Evolutionary conservation across 2,113 vertebrate species (phyloP), one percentile per base, ranked within the genome.

Genomic region (Eubucco bourcierii): DNA sequence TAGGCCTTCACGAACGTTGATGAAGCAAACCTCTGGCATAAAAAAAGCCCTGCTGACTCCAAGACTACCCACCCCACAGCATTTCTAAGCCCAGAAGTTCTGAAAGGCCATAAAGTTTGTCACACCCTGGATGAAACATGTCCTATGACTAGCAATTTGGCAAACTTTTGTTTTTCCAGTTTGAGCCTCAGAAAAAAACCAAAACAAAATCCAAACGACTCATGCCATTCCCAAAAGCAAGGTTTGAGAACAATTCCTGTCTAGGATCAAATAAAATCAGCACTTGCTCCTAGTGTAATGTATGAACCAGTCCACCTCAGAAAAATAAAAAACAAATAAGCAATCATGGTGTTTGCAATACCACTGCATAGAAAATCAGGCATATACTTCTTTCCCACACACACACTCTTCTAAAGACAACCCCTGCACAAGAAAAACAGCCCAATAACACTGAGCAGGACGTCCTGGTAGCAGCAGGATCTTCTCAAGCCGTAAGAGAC

Each of bases 111-210:
- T 58, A 67, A 88, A 90, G 37, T 86, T 61, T 87, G 90, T 90
- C 93, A 90, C 66, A 2, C 31, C 63, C 88, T 95, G 55, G 85
- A 91, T n/a, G 23, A 66, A 84, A 85, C 65, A 87, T 61, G 50
- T 52, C 52, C 66, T 93, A 58, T 95, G 95, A 96, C 90, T 61
- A 95, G 90, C 5, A 41, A 39, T 55, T 76, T 95, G 95, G 95
- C 94, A 93, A 94, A 91, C 41, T n/a, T 81, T 56, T 84, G 80
- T 72, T 94, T 94, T 95, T 97, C 96, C 96, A 91, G 71, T 55
- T 87, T 24, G 41, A 91, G 86, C 63, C 87, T 93, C 63, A 95
- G 96, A 75, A 78, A 50, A 20, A 46, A 24, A 15, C 4, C 56
- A 27, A 65, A 39, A 6, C 29, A 16, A 66, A n/a, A 55, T 1